Conservation (phyloP, 2,113 vertebrate genomes). For the Dicentrarchus labrax region DNA sequence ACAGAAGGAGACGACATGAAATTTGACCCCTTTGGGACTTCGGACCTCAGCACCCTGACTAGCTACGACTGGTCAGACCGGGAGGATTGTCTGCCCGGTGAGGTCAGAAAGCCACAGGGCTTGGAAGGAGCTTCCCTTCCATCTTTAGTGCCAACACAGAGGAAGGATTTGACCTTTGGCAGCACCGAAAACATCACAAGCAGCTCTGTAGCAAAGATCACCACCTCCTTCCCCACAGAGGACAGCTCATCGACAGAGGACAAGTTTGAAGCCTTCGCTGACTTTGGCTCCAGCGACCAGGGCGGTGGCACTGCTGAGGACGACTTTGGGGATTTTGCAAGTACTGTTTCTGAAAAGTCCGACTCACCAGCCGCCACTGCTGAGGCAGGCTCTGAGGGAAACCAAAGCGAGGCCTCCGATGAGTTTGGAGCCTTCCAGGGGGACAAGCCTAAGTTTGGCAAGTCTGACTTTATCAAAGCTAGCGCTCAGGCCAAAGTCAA, state of each 20-base stretch:
- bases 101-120: constrained; percentile 82
- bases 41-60: constrained; percentile 86
- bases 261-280: constrained; percentile 86
- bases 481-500: constrained; percentile 95
- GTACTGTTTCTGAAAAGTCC: constrained; percentile 81
- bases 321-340: constrained; percentile 90
- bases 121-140: constrained; percentile 78
- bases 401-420: constrained; percentile 82
- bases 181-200: constrained; percentile 90
- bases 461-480: constrained; percentile 97
- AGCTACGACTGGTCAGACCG: constrained; percentile 93
- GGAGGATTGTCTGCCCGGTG: constrained; percentile 84
- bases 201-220: constrained; percentile 86
- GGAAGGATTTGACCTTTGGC: constrained; percentile 90
- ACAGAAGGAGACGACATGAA: constrained; percentile 95
- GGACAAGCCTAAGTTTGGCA: constrained; percentile 97
- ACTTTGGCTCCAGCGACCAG: constrained; percentile 73
- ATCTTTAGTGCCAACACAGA: constrained; percentile 83
- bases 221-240: constrained; percentile 86
- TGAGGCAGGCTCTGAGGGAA: constrained; percentile 59
- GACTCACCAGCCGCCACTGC: constrained; percentile 63
- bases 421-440: constrained; percentile 96
- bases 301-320: constrained; percentile 68
- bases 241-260: constrained; percentile 78
- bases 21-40: constrained; percentile 91